These are phyloP conservation scores for Caenorhabditis elegans DNA, from an alignment of 1,140 invertebrate species.

Conservation along the genomic window WBcel235 BX284603.4:4490001-4490500, in stretches of 20 bases:
- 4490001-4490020: not conserved
- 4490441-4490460: not conserved
- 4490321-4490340: not conserved
- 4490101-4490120: slow-evolving; percentile 7
- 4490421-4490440: too few species aligned
- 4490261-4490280: not conserved
- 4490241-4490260: not conserved
- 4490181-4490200: slow-evolving; percentile 1
- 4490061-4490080: not conserved
- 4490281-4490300: not conserved
- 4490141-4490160: not conserved
- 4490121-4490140: not conserved
- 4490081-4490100: slow-evolving; percentile 12
- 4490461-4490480: not conserved
- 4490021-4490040: not conserved
- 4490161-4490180: slow-evolving; percentile 6
- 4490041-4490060: not conserved
- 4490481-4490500: not conserved
- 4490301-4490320: not conserved
- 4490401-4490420: too few species aligned
- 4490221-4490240: not conserved
- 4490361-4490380: too few species aligned
- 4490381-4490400: too few species aligned
- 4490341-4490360: not conserved
- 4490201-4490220: not conserved